A percentile compares a stretch with the other conserved stretches of the same genome.
Conservation (phyloP, 1,140 invertebrate species). For the Eupeodes corollae region DNA sequence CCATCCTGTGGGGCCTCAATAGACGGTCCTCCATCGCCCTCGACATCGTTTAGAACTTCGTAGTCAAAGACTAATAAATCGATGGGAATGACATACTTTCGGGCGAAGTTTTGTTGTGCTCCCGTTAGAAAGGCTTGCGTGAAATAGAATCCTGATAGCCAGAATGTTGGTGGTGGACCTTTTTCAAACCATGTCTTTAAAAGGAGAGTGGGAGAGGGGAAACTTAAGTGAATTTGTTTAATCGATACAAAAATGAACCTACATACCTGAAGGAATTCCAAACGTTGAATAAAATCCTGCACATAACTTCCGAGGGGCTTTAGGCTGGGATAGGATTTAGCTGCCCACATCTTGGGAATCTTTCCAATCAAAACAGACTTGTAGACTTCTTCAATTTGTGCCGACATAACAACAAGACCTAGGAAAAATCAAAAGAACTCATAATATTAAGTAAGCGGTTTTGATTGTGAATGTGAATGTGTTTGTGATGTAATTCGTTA, state of each 20-base stretch:
- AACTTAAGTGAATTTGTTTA: background rate
- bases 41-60: conserved; percentile 40
- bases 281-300: conserved; percentile 69
- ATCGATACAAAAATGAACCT: too few species aligned
- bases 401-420: conserved; percentile 75
- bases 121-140: conserved; percentile 93
- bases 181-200: conserved; percentile 67
- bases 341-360: conserved; percentile 74
- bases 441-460: background rate
- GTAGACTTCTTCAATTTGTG: conserved; percentile 77
- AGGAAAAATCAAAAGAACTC: conserved; percentile 11
- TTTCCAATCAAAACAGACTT: conserved; percentile 70
- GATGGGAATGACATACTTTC: conserved; percentile 83
- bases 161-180: conserved; percentile 72
- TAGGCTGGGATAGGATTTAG: conserved; percentile 81
- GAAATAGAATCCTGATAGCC: conserved; percentile 92
- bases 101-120: conserved; percentile 83
- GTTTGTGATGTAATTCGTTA: too few species aligned
- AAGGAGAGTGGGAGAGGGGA: background rate
- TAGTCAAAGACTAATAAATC: conserved; percentile 82
- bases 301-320: conserved; percentile 87
- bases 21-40: conserved; percentile 15
- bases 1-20: conserved; percentile 59
- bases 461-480: too few species aligned
- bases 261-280: conserved; percentile 65